Base-by-base conservation (phyloP, 2,797 vertebrate species). In the Mustela erminea region DNA sequence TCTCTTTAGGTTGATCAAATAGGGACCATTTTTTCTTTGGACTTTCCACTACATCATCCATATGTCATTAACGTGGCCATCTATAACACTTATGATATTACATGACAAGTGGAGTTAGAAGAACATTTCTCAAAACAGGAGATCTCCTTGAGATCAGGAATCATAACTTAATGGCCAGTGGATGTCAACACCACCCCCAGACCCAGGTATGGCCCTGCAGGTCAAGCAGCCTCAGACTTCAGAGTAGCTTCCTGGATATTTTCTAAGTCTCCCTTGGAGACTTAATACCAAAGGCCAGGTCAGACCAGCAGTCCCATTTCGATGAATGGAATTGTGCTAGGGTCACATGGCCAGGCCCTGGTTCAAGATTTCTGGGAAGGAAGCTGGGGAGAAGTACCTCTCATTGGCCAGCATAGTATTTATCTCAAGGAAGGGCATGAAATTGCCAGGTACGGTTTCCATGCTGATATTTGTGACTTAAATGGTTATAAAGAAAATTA, bases 1-100 rank as follows among this genome's bases (percentile, higher is more conserved):
- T 41, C 1, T 74, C 17, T 90, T 96, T 86, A 56, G 49, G 17
- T 66, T 58, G 38, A 74, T 84, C 21, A 80, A 95, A 90, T 41
- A 35, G 29, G n/a, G 27, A 60, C n/a, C 7, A 23, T 2, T 56
- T 85, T 95, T 84, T 27, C n/a, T 82, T 93, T n/a, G 66, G 3
- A 70, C 8, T 93, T 97, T 92, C 12, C 21, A 7, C 15, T 64
- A 27, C 0, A 43, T 7, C 41, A 13, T 25, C 25, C 21, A 9
- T 49, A 23, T 46, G 1, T 23, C 43, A 35, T 83, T 32, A 56
- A 38, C 8, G 29, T 5, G 27, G 21, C 6, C 6, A 72, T 49
- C 58, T 68, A 0, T 29, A n/a, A 81, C 9, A 25, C 38, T 81
- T 81, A 86, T 66, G 68, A 54, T 23, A 60, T 62, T 58, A 49